A percentile compares a stretch with the other conserved stretches of the same genome.
phyloP scores from a whole-genome alignment of 2,113 vertebrate species.

The Cisticola juncidis region DNA sequence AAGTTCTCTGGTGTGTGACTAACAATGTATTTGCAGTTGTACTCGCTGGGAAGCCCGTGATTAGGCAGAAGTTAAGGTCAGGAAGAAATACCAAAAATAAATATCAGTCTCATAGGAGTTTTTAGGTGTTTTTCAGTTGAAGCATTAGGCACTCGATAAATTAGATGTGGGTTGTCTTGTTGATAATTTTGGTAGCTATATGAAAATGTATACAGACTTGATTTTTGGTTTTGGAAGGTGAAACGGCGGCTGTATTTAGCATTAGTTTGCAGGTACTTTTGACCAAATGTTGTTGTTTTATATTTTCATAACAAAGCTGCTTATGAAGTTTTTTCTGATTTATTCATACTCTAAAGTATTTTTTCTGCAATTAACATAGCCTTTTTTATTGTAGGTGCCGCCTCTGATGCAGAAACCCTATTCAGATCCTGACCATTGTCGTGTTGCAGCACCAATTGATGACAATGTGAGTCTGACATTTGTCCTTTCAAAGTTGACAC shows the following conservation, averaged over 20 bases:
- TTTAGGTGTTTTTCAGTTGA: background rate
- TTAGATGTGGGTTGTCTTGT: background rate
- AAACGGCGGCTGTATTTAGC: background rate
- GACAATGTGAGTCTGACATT: conserved; percentile 86
- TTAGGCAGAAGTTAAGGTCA: background rate
- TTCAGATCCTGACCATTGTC: conserved; percentile 91
- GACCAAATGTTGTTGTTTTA: background rate
- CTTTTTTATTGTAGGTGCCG: conserved; percentile 80
- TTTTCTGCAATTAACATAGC: background rate
- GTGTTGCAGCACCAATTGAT: conserved; percentile 95
- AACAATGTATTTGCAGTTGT: background rate
- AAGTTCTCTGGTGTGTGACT: background rate
- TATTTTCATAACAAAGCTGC: background rate
- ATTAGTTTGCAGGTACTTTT: background rate
- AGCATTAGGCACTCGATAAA: background rate
- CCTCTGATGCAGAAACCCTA: conserved; percentile 91
- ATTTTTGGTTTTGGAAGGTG: background rate
- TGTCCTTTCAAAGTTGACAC: background rate
- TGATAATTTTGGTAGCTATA: background rate
- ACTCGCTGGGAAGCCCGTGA: background rate
- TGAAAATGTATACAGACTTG: background rate
- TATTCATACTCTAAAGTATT: background rate
- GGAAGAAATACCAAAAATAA: background rate
- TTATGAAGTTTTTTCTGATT: background rate
- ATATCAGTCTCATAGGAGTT: background rate